Evolutionary conservation across 2,797 vertebrate genomes (phyloP).

Genomic region (Calcarius lapponicus): DNA sequence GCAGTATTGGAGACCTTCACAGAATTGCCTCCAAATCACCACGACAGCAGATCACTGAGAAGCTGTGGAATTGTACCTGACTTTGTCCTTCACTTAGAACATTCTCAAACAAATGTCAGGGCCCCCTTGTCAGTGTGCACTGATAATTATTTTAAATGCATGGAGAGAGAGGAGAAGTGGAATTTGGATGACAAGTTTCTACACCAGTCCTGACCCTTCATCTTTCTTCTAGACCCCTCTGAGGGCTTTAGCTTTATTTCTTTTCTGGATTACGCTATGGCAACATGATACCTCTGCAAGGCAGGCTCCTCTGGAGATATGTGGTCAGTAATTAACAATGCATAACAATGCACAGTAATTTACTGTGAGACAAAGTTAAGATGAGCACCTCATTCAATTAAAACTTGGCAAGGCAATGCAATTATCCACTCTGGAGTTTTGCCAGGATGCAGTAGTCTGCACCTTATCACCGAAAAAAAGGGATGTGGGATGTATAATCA

Average conservation of each 20-base stretch:
- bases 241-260: background rate
- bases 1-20: background rate
- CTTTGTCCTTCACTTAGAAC: background rate
- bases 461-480: constrained; percentile 17
- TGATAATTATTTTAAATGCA: background rate
- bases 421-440: constrained; percentile 31
- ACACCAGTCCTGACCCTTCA: background rate
- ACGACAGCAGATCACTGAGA: background rate
- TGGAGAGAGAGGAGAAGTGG: background rate
- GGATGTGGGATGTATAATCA: background rate
- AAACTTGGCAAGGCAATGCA: constrained; percentile 50
- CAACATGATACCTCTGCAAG: background rate
- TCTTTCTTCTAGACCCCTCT: background rate
- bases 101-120: background rate
- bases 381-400: constrained; percentile 45
- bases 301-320: background rate
- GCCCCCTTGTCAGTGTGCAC: background rate
- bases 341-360: constrained; percentile 4
- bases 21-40: background rate
- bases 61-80: background rate
- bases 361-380: constrained; percentile 23
- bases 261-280: background rate
- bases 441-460: background rate
- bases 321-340: constrained; percentile 41
- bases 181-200: background rate